Evolutionary conservation across 2,797 vertebrate genomes (phyloP).

Genomic region (Scleropages formosus): DNA sequence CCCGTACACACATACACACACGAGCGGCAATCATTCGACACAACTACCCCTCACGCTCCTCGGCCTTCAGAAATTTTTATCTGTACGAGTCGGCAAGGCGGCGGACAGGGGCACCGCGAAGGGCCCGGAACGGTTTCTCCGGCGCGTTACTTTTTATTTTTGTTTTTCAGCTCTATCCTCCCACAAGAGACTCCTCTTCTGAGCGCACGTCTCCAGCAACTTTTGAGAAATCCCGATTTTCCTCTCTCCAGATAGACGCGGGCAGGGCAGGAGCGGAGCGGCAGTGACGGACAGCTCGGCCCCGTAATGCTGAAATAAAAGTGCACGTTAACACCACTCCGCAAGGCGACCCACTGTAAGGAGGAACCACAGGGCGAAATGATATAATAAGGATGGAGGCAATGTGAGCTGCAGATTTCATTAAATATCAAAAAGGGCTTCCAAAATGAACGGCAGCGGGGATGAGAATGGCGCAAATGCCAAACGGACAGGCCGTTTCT

Average conservation of each 20-base stretch:
- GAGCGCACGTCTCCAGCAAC: background rate
- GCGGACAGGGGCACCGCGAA: too few relatives aligned
- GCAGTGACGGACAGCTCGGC: conserved; percentile 17
- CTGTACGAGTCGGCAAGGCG: background rate
- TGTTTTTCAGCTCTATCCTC: too few relatives aligned
- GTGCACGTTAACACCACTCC: conserved; percentile 6
- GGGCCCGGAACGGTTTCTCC: background rate
- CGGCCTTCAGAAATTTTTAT: background rate
- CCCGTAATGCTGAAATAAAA: conserved; percentile 18
- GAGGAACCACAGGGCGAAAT: background rate
- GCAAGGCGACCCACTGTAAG: background rate
- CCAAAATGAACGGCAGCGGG: conserved; percentile 12
- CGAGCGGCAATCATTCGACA: too few relatives aligned
- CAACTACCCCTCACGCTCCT: too few relatives aligned
- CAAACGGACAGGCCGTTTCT: background rate
- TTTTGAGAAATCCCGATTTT: background rate
- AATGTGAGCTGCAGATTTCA: conserved; percentile 23
- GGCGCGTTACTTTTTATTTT: background rate
- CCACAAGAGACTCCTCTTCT: background rate
- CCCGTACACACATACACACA: too few relatives aligned
- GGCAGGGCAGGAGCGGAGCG: background rate
- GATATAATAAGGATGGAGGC: conserved; percentile 18
- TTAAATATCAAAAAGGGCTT: conserved; percentile 18
- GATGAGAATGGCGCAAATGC: background rate
- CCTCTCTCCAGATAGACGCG: background rate